Percentiles rank a stretch among this genome's conserved stretches.
These are phyloP conservation scores for Azemiops feae DNA, from an alignment of 2,113 vertebrate genomes.

Conservation along the genomic window DNA sequence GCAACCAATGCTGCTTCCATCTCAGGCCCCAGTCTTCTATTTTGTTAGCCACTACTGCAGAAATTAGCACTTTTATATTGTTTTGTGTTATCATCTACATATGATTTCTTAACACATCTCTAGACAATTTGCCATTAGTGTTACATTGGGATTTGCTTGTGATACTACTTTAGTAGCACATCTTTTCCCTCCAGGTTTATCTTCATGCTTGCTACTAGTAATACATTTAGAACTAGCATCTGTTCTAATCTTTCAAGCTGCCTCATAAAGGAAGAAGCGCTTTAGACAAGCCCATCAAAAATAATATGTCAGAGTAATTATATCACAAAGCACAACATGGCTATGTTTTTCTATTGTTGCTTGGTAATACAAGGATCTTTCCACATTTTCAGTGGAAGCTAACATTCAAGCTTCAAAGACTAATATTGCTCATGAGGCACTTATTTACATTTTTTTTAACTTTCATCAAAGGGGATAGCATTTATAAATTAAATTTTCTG, in stretches of 20 bases:
- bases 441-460: constrained; percentile 17
- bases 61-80: neutral
- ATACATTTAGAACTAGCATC: neutral
- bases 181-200: neutral
- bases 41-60: neutral
- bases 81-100: neutral
- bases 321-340: neutral
- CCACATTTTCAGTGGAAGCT: neutral
- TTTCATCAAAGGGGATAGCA: constrained; percentile 3
- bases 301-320: neutral
- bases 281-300: neutral
- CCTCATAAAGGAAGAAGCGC: neutral
- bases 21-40: neutral
- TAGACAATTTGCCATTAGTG: neutral
- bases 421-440: neutral
- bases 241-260: neutral
- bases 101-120: neutral
- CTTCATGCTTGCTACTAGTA: neutral
- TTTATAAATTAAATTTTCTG: constrained; percentile 47
- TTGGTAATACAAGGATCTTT: constrained; percentile 2
- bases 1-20: neutral
- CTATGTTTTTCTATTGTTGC: neutral
- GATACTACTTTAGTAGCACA: neutral
- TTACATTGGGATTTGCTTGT: neutral
- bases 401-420: constrained; percentile 23